Conservation (phyloP, 1,140 invertebrate species). For the Cyclargus thomasi region DNA sequence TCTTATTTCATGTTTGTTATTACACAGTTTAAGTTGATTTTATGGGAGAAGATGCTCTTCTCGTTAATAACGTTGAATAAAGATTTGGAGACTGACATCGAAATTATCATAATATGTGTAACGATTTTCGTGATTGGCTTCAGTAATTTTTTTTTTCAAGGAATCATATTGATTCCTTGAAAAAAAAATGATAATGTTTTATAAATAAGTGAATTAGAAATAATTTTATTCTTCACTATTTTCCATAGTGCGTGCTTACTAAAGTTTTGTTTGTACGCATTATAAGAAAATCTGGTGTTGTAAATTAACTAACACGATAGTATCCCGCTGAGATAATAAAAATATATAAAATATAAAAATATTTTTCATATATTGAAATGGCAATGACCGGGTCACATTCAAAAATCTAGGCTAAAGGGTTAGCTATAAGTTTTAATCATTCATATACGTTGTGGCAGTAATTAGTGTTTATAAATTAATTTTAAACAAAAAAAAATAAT, state of each 20-base stretch:
- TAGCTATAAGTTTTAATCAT: neutral
- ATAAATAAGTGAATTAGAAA: too few species aligned
- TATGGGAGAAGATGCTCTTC: neutral
- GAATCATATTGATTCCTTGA: too few species aligned
- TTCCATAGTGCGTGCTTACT: neutral
- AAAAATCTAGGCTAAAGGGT: conserved; percentile 3
- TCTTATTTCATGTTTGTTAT: neutral
- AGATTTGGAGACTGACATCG: neutral
- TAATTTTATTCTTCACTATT: too few species aligned
- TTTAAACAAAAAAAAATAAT: too few species aligned
- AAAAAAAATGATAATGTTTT: too few species aligned
- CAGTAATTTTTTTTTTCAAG: too few species aligned
- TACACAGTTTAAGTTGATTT: neutral
- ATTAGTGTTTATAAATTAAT: neutral
- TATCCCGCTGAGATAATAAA: conserved; percentile 3
- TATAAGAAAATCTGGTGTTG: neutral
- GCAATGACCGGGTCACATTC: neutral
- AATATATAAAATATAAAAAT: neutral
- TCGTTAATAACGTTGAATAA: neutral
- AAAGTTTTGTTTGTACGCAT: neutral
- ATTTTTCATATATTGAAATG: neutral
- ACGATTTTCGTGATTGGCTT: neutral
- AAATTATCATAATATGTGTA: neutral
- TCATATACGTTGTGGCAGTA: neutral
- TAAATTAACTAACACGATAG: neutral